Conservation (phyloP, 2,113 vertebrate species). For the Coturnix japonica region DNA sequence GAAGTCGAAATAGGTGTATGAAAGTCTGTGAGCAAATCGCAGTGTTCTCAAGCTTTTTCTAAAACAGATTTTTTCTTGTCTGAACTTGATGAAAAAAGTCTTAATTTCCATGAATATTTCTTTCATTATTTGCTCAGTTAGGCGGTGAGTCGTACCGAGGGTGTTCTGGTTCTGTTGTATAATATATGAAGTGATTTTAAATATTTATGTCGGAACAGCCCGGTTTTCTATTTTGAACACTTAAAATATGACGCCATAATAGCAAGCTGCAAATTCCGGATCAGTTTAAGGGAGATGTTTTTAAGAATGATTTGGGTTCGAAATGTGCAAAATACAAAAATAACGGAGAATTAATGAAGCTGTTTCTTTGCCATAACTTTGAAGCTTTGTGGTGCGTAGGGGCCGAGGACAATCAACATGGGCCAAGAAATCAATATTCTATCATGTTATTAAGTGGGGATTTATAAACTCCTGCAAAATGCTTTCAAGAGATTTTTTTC, state of each 20-base stretch:
- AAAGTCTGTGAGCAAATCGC: neutral
- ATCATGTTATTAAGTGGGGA: conserved; percentile 56
- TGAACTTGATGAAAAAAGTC: neutral
- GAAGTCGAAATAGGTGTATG: neutral
- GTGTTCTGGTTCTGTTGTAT: neutral
- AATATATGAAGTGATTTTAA: neutral
- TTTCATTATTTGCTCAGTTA: conserved; percentile 15
- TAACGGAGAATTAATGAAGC: neutral
- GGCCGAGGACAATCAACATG: conserved; percentile 5
- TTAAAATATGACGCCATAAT: neutral
- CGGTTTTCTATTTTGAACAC: conserved; percentile 1
- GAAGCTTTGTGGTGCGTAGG: neutral
- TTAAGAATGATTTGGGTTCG: neutral
- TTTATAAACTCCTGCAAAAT: conserved; percentile 48
- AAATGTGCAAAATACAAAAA: neutral
- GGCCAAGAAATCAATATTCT: conserved; percentile 52
- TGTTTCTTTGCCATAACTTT: neutral
- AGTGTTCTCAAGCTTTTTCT: neutral
- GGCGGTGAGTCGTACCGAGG: neutral
- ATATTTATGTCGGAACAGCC: neutral
- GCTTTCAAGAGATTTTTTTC: conserved; percentile 39
- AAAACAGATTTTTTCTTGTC: neutral
- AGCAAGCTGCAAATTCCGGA: neutral
- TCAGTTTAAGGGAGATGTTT: neutral
- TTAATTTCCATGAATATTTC: conserved; percentile 15